These are phyloP conservation scores for Ecdyonurus torrentis DNA, from an alignment of 2,888 invertebrate species.

Conservation along the genomic window DNA sequence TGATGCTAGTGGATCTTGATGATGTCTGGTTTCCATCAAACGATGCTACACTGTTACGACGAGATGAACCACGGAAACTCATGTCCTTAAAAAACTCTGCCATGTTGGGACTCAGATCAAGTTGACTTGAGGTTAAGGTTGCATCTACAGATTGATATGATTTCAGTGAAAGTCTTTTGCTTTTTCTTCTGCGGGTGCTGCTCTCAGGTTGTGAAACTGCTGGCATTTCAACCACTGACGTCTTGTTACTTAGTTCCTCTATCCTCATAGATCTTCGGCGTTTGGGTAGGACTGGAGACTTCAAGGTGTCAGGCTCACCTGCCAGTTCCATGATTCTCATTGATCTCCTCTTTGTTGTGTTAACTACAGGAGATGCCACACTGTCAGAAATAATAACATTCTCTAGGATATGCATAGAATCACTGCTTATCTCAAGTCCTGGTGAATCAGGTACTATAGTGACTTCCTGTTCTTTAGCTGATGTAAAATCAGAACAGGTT, in stretches of 20 bases:
- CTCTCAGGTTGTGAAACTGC: not conserved
- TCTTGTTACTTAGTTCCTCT: not conserved
- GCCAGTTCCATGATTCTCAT: no score
- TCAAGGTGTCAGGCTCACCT: not conserved
- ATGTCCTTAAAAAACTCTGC: not conserved
- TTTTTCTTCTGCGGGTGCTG: not conserved
- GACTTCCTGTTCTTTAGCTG: no score
- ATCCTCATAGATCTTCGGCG: not conserved
- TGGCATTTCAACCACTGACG: not conserved
- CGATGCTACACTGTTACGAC: not conserved
- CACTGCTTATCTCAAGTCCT: not conserved
- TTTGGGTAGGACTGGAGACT: not conserved
- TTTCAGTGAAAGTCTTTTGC: not conserved
- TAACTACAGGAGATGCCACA: no score
- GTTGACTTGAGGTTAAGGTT: not conserved
- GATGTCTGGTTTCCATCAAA: no score
- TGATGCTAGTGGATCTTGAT: not conserved
- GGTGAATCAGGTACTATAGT: no score
- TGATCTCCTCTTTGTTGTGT: no score
- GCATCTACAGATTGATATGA: not conserved
- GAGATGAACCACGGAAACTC: not conserved
- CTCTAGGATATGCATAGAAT: not conserved
- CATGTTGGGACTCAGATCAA: not conserved
- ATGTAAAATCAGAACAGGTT: no score
- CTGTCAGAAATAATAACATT: no score